phyloP scores from a whole-genome alignment of 2,113 vertebrate species.

The Protobothrops mucrosquamatus region DNA sequence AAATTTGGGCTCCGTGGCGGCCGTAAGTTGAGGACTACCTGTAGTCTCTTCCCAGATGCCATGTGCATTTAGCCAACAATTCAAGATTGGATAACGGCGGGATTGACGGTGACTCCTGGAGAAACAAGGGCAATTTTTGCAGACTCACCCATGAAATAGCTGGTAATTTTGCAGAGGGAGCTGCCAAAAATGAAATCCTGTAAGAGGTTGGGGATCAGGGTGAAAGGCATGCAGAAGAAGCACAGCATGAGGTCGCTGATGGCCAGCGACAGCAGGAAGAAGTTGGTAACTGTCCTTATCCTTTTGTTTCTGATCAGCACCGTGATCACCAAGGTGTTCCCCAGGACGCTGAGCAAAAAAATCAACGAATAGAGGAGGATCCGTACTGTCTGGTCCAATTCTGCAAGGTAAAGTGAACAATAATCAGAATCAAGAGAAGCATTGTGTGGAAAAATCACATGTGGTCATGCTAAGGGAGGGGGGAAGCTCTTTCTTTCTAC shows the following conservation, averaged over 20 bases:
- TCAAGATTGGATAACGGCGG: neutral
- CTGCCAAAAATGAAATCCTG: slow-evolving; percentile 92
- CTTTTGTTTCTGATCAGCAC: slow-evolving; percentile 90
- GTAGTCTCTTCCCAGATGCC: too few relatives aligned
- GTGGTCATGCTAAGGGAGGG: too few relatives aligned
- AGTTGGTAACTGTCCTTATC: slow-evolving; percentile 96
- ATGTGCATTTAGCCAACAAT: neutral
- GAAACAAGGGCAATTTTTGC: neutral
- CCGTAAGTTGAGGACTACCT: too few relatives aligned
- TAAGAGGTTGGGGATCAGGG: slow-evolving; percentile 95
- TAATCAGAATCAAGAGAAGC: neutral
- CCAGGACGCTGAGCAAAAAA: slow-evolving; percentile 90
- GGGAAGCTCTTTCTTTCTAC: neutral
- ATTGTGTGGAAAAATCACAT: neutral
- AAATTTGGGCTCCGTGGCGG: too few relatives aligned
- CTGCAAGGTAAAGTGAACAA: slow-evolving; percentile 60
- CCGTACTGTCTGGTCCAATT: slow-evolving; percentile 86
- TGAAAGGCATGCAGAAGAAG: slow-evolving; percentile 98
- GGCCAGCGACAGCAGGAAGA: slow-evolving; percentile 91
- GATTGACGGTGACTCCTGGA: too few relatives aligned
- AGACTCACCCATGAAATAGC: slow-evolving; percentile 97
- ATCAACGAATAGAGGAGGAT: slow-evolving; percentile 91
- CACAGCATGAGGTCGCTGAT: slow-evolving; percentile 95
- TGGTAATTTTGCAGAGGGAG: slow-evolving; percentile 87
- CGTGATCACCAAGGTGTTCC: slow-evolving; percentile 87